Base-by-base conservation (phyloP, 2,888 invertebrate genomes). In the Cancer borealis region DNA sequence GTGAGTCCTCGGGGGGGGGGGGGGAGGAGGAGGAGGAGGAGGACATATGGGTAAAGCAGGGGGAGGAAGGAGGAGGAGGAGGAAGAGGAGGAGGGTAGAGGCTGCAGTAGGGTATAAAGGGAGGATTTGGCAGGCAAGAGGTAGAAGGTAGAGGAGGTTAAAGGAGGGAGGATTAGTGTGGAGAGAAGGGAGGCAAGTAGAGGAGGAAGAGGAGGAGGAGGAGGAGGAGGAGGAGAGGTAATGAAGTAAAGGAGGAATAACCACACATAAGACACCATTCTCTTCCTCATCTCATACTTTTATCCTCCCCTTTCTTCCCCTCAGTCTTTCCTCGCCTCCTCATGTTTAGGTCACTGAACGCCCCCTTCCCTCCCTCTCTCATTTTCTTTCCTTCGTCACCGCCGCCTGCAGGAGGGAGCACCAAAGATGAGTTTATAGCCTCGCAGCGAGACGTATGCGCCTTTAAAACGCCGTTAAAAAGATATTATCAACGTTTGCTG, bases 321-420 rank as follows among this genome's bases (percentile, higher is more conserved):
- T 30, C 10, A 0, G 1, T 30, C 30, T 10, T 30, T 21, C 12
- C 30, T 3, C 14, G 12, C 30, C 30, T 10, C 8, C 26, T 17
- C 26, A 4, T 8, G 3, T 26, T 17, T 21, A n/a, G 10, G 30
- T 89, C 89, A 10, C 47, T 89, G 46, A 21, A 45, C 47, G 8
- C 47, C 49, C n/a, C 5, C 30, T n/a, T 45, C 17, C 14, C 88
- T 45, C 45, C 14, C 88, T 21, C 45, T 45, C 88, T 21, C 45
- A 2, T 26, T 21, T 8, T 30, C 21, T 21, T n/a, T 17, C 26
- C 47, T 26, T 14, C 89, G 26, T 14, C 30, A 26, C 49, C 49
- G 26, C 26, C 47, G 46, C 89, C 89, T 49, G 89, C 89, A 89
- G 54, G 89, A 89, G 79, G 79, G 79, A 79, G 79, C 79, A 26